A percentile compares a stretch with the other conserved stretches of the same genome.
phyloP scores from a whole-genome alignment of 2,888 invertebrate species.

The Reticulitermes lucifugus region DNA sequence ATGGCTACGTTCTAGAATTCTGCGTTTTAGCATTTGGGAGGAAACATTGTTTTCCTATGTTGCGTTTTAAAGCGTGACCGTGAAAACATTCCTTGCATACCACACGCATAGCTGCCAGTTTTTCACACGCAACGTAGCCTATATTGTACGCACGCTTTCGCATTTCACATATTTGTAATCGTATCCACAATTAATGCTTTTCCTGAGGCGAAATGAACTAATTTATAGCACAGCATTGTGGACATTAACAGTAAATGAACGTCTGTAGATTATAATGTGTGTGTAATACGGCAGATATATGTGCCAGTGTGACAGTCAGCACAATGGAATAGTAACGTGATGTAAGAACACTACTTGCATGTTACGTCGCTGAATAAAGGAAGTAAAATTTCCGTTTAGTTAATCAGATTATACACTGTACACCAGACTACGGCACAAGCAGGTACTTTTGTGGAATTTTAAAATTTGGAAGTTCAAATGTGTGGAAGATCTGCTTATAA shows the following conservation, averaged over 20 bases:
- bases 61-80: not conserved
- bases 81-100: not conserved
- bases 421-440: too few species aligned
- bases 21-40: not conserved
- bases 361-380: too few species aligned
- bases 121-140: not conserved
- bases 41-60: not conserved
- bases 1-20: not conserved
- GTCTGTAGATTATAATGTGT: not conserved
- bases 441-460: too few species aligned
- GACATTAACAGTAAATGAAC: not conserved
- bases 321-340: too few species aligned
- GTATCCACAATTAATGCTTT: not conserved
- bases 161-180: not conserved
- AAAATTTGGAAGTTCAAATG: too few species aligned
- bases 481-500: too few species aligned
- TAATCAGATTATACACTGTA: too few species aligned
- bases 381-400: too few species aligned
- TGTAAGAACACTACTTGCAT: too few species aligned
- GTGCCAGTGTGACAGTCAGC: too few species aligned
- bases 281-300: too few species aligned
- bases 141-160: not conserved
- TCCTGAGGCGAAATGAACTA: not conserved
- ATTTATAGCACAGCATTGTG: not conserved
- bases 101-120: not conserved